Evolutionary conservation across 2,797 vertebrate genomes (phyloP), one percentile per base, ranked within the genome.

Genomic region (Sarcoramphus papa): DNA sequence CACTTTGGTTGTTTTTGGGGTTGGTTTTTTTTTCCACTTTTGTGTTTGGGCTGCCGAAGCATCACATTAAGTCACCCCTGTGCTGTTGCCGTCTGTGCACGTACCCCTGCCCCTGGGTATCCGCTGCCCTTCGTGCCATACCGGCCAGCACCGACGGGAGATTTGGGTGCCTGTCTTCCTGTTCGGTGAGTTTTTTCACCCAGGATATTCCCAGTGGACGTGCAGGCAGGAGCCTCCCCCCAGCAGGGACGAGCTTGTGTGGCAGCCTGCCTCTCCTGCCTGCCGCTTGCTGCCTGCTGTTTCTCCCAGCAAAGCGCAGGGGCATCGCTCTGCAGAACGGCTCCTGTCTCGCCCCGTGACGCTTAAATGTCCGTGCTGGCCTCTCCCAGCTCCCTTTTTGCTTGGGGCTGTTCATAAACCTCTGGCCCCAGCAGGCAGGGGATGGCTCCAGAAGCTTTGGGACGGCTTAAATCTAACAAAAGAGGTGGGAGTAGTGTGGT

Each of bases 81-180:
- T n/a, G 43, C 70, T 18, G 11, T 43, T 0, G 1, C 53, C 4
- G 0, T 41, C 35, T 51, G 37, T 4, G 22, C 33, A 3, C 1
- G 0, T 40, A n/a, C 60, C 30, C 31, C 24, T 35, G 50, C n/a
- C 11, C 57, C 14, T 19, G 51, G 41, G 27, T 35, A 31, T 16
- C 31, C 1, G 3, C 53, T 25, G 50, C 27, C 43, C 68, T 28
- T 50, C 8, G 1, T 23, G 19, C 37, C 5, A 7, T 24, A 12
- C 50, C 4, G 1, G 59, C 41, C 51, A 9, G 43, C 25, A 14
- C 35, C 13, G 3, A 22, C 2, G 2, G 56, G 43, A 69, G 28
- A 24, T 37, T 23, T 50, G 30, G 22, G 63, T 43, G 48, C 27
- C 31, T 6, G 4, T 19, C 27, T 35, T 20, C 37, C 23, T 22